phyloP scores from a whole-genome alignment of 2,888 invertebrate genomes.

The Euproctis similis region DNA sequence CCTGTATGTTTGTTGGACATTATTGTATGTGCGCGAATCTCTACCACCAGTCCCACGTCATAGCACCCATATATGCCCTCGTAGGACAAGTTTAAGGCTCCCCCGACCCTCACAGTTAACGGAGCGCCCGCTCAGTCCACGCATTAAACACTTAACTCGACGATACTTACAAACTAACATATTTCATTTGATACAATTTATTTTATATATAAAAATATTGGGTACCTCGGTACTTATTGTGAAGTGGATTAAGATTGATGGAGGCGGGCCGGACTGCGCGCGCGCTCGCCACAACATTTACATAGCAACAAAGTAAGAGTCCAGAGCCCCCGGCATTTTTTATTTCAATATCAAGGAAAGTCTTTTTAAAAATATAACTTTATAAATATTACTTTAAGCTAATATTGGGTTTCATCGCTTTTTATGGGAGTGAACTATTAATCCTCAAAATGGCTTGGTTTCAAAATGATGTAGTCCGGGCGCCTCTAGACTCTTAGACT shows the following conservation, averaged over 20 bases:
- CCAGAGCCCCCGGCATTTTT: too few species aligned
- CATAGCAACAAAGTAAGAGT: too few species aligned
- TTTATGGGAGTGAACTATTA: too few species aligned
- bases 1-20: constrained; percentile 34
- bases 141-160: constrained; percentile 7
- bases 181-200: constrained; percentile 43
- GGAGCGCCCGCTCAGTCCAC: constrained; percentile 31
- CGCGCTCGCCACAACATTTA: constrained; percentile 19
- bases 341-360: too few species aligned
- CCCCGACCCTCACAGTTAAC: constrained; percentile 38
- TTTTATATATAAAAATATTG: constrained; percentile 55
- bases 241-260: constrained; percentile 9
- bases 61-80: constrained; percentile 47
- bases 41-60: constrained; percentile 41
- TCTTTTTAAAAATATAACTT: too few species aligned
- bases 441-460: too few species aligned
- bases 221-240: constrained; percentile 19
- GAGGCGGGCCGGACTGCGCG: constrained; percentile 24
- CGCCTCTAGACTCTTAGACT: too few species aligned
- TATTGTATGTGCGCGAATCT: constrained; percentile 22
- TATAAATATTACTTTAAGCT: too few species aligned
- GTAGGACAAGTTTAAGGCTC: constrained; percentile 27
- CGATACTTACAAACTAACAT: constrained; percentile 35
- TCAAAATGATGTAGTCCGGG: too few species aligned
- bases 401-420: too few species aligned